Base-by-base conservation (phyloP, 2,113 vertebrate species). In the Oophaga pumilio region DNA sequence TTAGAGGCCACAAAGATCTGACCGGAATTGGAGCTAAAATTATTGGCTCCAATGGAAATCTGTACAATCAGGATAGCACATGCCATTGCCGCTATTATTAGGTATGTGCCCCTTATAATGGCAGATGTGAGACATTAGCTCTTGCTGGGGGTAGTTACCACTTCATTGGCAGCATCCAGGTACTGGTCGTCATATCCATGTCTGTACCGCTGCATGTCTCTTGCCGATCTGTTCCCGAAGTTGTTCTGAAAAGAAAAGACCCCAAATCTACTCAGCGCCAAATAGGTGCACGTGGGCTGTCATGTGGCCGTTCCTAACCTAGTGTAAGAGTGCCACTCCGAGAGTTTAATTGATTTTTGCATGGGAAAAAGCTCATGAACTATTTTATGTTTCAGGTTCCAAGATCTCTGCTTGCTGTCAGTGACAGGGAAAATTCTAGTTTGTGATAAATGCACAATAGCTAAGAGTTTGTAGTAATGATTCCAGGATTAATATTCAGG, bases 171-270 rank as follows among this genome's bases (percentile, higher is more conserved):
- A 28, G 13, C 15, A n/a, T 24, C 20, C 49, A n/a, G 43, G 49
- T 20, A n/a, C 10, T 5, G 49, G 4, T 79, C 0, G 2, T 53
- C n/a, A 62, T 82, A 82, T 18, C 80, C 80, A 68, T 68, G 80
- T 68, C 80, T 82, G 80, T 82, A 82, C 15, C 68, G 68, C 62
- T 82, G 80, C 80, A 82, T 49, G 60, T 82, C 80, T 9, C 20
- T 62, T 2, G 80, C 33, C 17, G 60, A 33, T 68, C 80, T 66
- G 26, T 12, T 66, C 33, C 13, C 8, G 17, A 4, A 68, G 2
- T 17, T 52, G 22, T 15, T 0, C 59, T 82, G 33, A 10, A n/a
- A 66, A 26, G 4, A 11, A 12, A 43, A 22, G 20, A 68, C 15
- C 22, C 18, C 17, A 66, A 14, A 82, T 17, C 10, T 10, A 52